A percentile compares a stretch with the other conserved stretches of the same genome.
Evolutionary conservation across 2,797 vertebrate genomes (phyloP).

Genomic region (Fringilla coelebs): DNA sequence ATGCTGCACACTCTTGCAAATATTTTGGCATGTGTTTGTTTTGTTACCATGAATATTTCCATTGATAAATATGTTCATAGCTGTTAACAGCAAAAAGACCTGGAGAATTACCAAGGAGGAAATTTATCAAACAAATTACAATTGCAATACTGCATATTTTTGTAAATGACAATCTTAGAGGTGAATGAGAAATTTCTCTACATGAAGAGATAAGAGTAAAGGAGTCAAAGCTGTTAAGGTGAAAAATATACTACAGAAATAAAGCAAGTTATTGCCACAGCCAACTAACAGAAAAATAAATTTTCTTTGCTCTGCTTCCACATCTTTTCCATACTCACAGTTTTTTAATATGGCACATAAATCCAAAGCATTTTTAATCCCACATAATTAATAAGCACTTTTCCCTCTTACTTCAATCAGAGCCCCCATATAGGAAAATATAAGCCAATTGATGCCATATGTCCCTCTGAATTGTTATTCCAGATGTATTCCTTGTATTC

Average conservation of each 20-base stretch:
- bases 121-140: not conserved
- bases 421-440: constrained; percentile 43
- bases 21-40: not conserved
- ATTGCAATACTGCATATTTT: not conserved
- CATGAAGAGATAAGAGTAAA: not conserved
- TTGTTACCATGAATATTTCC: not conserved
- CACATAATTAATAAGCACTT: constrained; percentile 20
- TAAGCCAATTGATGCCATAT: constrained; percentile 70
- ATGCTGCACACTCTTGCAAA: not conserved
- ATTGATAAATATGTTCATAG: not conserved
- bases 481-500: constrained; percentile 60
- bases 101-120: not conserved
- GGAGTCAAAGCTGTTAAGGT: not conserved
- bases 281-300: not conserved
- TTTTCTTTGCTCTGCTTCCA: not conserved
- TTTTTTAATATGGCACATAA: not conserved
- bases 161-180: not conserved
- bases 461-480: constrained; percentile 55
- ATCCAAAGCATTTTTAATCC: constrained; percentile 6
- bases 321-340: not conserved
- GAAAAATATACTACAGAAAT: not conserved
- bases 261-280: not conserved
- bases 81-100: not conserved
- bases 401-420: not conserved
- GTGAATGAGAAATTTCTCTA: not conserved